Base-by-base conservation (phyloP, 2,888 invertebrate genomes). In the Eupithecia insigniata region DNA sequence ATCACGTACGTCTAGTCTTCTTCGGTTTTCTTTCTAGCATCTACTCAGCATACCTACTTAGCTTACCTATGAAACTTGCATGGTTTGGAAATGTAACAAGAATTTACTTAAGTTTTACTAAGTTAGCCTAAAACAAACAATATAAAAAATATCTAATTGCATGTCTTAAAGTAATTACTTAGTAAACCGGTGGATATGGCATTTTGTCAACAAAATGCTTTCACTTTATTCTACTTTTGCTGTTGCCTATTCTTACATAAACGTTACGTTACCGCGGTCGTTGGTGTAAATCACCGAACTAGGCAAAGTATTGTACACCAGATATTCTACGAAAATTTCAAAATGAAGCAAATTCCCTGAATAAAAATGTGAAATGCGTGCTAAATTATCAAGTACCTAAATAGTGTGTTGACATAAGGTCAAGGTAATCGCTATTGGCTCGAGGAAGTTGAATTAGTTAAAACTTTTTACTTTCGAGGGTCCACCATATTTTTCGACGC, bases 161-260 rank as follows among this genome's bases (percentile, higher is more conserved):
- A 51, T 51, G 8, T 22, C 10, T 8, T 39, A 39, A 16, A 16
- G 18, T 22, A 0, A 51, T 7, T 1, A n/a, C 22, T 22, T 2
- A 22, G 10, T 10, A 43, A n/a, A 43, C 7, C 43, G 6, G 18
- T n/a, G n/a, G 8, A n/a, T 43, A 43, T 51, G 46, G n/a, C 61
- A 34, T 62, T 32, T 62, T 62, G 22, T 34, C 34, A 62, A 62
- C 61, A 32, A 62, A 32, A 62, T 32, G 34, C 61, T 62, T 62
- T 62, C 61, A 34, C 61, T 62, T 34, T 62, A n/a, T 22, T 34
- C n/a, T n/a, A 62, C 34, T 62, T 34, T 32, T 55, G 8, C 55
- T 22, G 61, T 62, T 30, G n/a, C 61, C n/a, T 62, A 34, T 32
- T 62, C 61, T 62, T 62, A 62, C 61, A 32, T 62, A 62, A 62